Conservation (phyloP, 2,797 vertebrate species). For the Acridotheres tristis region DNA sequence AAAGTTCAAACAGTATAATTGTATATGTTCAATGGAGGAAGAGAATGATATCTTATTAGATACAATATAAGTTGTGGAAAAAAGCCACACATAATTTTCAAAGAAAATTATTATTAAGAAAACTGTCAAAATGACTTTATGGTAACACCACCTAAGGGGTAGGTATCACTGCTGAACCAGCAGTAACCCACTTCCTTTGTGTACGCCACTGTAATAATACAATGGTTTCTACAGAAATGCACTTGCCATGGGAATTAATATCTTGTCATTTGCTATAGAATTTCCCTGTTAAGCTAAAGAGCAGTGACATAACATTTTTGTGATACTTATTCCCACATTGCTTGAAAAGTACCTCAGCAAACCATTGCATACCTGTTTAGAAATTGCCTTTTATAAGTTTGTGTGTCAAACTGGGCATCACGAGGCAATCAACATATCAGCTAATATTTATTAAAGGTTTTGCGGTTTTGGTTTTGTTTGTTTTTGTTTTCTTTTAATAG, state of each 20-base stretch:
- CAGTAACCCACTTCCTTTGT: conserved; percentile 8
- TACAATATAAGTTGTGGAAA: neutral
- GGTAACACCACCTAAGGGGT: neutral
- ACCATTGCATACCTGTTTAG: neutral
- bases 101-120: conserved; percentile 18
- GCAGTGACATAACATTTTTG: neutral
- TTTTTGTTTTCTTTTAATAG: neutral
- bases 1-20: neutral
- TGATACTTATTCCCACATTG: neutral
- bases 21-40: neutral
- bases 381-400: neutral
- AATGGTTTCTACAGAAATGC: neutral
- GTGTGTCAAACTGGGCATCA: neutral
- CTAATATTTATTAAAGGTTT: neutral
- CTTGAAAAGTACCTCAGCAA: neutral
- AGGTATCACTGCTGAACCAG: neutral
- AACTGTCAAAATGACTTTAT: conserved; percentile 14
- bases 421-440: neutral
- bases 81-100: neutral
- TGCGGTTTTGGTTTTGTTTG: neutral
- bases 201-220: neutral
- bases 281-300: neutral
- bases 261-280: neutral
- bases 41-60: neutral
- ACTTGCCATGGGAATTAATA: neutral